These are phyloP conservation scores for Clytia hemisphaerica DNA, from an alignment of 30 jellyfish, hydroid and myxozoan species.

Conservation along the genomic window DNA sequence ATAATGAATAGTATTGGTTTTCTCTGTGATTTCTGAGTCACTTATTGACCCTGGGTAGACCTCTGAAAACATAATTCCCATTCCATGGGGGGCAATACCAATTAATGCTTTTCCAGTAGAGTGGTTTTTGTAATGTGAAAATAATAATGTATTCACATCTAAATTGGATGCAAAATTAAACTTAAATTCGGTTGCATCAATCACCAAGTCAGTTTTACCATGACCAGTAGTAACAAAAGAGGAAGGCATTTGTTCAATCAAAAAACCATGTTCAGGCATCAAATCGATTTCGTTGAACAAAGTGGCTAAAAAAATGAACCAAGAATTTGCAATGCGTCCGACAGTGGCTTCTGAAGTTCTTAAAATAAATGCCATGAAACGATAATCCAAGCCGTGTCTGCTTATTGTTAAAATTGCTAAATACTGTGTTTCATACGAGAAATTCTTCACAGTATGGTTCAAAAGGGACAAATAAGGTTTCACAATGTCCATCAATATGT, in stretches of 20 bases:
- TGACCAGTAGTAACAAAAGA: constrained; percentile 1
- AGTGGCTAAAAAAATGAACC: neutral
- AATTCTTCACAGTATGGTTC: neutral
- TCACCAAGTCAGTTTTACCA: constrained; percentile 12
- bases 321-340: neutral
- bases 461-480: too few species aligned
- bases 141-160: constrained; percentile 29
- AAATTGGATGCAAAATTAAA: constrained; percentile 21
- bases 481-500: too few species aligned
- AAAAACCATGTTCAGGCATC: neutral
- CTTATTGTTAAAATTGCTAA: constrained; percentile 8
- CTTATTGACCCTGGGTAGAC: constrained; percentile 20
- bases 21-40: constrained; percentile 18
- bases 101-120: constrained; percentile 26
- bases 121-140: constrained; percentile 32
- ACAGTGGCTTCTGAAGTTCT: constrained; percentile 5
- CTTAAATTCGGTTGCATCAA: too few species aligned
- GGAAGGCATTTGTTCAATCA: constrained; percentile 3
- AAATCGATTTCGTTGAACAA: constrained; percentile 13
- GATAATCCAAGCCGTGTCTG: constrained; percentile 9
- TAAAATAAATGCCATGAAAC: constrained; percentile 13
- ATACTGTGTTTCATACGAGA: constrained; percentile 7
- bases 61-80: constrained; percentile 12
- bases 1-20: constrained; percentile 22
- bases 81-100: constrained; percentile 24